phyloP scores from a whole-genome alignment of 1,140 invertebrate species.

The Halesus radiatus region DNA sequence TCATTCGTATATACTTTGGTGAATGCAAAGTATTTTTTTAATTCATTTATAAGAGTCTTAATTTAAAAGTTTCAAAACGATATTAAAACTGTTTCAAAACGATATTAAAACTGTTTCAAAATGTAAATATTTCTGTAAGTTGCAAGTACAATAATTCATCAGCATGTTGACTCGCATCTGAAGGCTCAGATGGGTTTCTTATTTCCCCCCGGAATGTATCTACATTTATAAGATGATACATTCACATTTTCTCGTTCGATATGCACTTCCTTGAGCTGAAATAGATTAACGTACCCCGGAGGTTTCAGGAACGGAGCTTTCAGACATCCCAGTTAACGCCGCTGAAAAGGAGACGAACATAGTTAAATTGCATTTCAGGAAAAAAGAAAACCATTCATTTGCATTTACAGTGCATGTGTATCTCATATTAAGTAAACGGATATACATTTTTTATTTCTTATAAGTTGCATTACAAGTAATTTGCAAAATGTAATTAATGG shows the following conservation, averaged over 20 bases:
- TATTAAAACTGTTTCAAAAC: too few species aligned
- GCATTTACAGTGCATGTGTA: too few species aligned
- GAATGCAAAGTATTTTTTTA: too few species aligned
- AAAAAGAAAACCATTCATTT: neutral
- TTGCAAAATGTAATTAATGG: too few species aligned
- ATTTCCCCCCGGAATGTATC: conserved; percentile 38
- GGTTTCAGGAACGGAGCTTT: conserved; percentile 25
- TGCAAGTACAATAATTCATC: conserved; percentile 25
- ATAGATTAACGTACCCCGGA: conserved; percentile 44
- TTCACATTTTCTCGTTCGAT: conserved; percentile 25
- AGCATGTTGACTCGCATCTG: neutral
- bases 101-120: too few species aligned
- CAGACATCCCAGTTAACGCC: conserved; percentile 34
- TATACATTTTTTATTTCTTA: too few species aligned
- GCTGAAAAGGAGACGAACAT: conserved; percentile 17
- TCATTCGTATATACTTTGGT: too few species aligned
- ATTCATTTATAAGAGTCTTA: too few species aligned
- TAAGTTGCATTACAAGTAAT: too few species aligned
- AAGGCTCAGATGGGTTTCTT: conserved; percentile 24
- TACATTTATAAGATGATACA: neutral
- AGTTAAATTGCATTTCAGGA: conserved; percentile 24
- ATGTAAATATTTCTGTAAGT: too few species aligned
- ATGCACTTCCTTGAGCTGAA: conserved; percentile 41
- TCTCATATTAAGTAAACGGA: too few species aligned
- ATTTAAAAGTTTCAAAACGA: too few species aligned